Base-by-base conservation (phyloP, 1,140 invertebrate genomes). In the Leguminivora glycinivorella region DNA sequence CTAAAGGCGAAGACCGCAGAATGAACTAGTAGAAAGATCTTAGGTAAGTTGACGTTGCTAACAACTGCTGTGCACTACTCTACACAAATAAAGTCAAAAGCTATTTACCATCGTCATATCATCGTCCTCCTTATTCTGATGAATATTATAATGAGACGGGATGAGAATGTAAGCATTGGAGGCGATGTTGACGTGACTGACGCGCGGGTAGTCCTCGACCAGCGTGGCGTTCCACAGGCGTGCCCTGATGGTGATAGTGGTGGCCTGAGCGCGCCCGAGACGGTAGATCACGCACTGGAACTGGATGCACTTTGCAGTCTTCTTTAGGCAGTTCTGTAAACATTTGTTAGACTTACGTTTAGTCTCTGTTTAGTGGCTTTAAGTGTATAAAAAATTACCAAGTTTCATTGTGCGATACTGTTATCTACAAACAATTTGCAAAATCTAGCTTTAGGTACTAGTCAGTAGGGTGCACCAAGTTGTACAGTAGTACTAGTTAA, bases 141-240 rank as follows among this genome's bases (percentile, higher is more conserved):
- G 94, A 67, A 98, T 95, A 26, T 95, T 94, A 69, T 94, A 93
- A 71, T 94, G 93, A 0, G 93, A 85, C 12, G 95, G 94, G 73
- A 98, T 94, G 72, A 94, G 86, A 34, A 98, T 94, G 74, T 92
- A 93, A 0, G 96, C 97, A 66, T 92, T 93, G 0, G 97, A 98
- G 31, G 94, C 93, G 67, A 98, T 97, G 76, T 94, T 93, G 0
- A 98, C 97, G 56, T 94, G 93, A 83, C 97, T 95, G n/a, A 97
- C 96, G 58, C 95, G 93, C 0, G 96, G 95, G 90, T 97, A 98
- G 85, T 98, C 96, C 83, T 97, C 95, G 0, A 97, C 95, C 12
- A 99, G 91, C 0, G 97, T 98, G 0, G 96, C 95, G 92, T 98
- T 98, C 97, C 97, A 98, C 6, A 99, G 92, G 66, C 96, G 94